Evolutionary conservation across 2,888 invertebrate species (phyloP).

Genomic region (Cepaea hortensis): DNA sequence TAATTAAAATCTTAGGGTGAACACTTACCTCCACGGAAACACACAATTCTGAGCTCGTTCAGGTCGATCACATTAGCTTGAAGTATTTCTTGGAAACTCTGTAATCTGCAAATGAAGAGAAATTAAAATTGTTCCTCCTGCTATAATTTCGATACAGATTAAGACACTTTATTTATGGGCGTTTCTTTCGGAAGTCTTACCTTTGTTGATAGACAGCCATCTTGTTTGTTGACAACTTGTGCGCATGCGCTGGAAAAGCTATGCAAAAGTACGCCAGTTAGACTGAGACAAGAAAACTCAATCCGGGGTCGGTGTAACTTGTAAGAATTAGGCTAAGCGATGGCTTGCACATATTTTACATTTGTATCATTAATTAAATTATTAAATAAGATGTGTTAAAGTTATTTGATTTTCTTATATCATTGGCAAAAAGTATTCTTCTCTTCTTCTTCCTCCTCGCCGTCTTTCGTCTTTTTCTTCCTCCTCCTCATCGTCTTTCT

Average conservation of each 20-base stretch:
- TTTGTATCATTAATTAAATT: no score
- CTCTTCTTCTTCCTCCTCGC: no score
- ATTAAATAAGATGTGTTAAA: no score
- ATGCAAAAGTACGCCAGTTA: not conserved
- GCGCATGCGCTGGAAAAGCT: slow-evolving; percentile 44
- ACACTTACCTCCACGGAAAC: slow-evolving; percentile 84
- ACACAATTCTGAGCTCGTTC: slow-evolving; percentile 82
- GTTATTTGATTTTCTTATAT: no score
- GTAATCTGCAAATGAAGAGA: slow-evolving; percentile 77
- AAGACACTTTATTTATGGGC: slow-evolving; percentile 45
- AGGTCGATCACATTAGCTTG: slow-evolving; percentile 85
- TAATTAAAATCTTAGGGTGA: no score
- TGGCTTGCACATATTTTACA: no score
- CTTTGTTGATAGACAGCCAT: slow-evolving; percentile 68
- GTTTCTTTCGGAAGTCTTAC: slow-evolving; percentile 54
- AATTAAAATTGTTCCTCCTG: not conserved
- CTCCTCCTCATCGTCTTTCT: no score
- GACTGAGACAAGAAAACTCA: no score
- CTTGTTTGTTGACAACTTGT: slow-evolving; percentile 58
- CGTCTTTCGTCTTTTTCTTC: no score
- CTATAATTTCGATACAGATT: slow-evolving; percentile 44
- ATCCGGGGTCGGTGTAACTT: no score
- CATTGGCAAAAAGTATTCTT: no score
- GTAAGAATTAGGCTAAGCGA: no score
- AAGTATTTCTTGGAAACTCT: slow-evolving; percentile 86